Conservation (phyloP, 2,113 vertebrate species). For the Nannobrachium achirus region DNA sequence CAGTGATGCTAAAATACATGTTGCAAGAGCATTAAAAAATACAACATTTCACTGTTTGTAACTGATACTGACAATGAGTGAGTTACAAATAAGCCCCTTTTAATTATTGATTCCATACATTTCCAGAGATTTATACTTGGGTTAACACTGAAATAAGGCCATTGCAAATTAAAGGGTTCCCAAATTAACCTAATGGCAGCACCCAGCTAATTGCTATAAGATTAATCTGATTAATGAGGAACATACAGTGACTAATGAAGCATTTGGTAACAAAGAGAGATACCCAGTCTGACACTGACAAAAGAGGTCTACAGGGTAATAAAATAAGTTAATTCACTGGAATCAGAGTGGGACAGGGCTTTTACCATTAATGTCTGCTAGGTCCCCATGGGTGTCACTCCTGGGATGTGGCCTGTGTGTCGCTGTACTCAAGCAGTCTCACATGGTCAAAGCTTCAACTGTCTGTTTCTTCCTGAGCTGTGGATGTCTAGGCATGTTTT, state of each 20-base stretch:
- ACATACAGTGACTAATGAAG: too few relatives aligned
- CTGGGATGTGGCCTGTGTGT: too few relatives aligned
- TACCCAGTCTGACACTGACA: too few relatives aligned
- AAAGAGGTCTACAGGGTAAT: too few relatives aligned
- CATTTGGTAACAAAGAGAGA: too few relatives aligned
- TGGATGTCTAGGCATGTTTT: neutral
- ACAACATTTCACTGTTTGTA: too few relatives aligned
- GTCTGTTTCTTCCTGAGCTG: neutral
- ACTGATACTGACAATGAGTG: neutral
- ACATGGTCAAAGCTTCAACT: neutral
- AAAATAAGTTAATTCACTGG: neutral
- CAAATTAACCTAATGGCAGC: too few relatives aligned
- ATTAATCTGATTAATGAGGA: too few relatives aligned
- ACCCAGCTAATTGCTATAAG: too few relatives aligned
- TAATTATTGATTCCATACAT: neutral
- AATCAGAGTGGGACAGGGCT: neutral
- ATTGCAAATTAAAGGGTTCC: too few relatives aligned
- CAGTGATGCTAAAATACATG: neutral
- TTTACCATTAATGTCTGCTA: too few relatives aligned
- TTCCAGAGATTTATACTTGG: neutral
- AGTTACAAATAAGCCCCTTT: neutral
- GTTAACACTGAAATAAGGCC: neutral
- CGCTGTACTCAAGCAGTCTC: neutral
- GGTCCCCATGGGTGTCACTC: too few relatives aligned
- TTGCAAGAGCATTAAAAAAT: neutral